Base-by-base conservation (phyloP, 2,888 invertebrate species). In the Drosophila neonasuta region DNA sequence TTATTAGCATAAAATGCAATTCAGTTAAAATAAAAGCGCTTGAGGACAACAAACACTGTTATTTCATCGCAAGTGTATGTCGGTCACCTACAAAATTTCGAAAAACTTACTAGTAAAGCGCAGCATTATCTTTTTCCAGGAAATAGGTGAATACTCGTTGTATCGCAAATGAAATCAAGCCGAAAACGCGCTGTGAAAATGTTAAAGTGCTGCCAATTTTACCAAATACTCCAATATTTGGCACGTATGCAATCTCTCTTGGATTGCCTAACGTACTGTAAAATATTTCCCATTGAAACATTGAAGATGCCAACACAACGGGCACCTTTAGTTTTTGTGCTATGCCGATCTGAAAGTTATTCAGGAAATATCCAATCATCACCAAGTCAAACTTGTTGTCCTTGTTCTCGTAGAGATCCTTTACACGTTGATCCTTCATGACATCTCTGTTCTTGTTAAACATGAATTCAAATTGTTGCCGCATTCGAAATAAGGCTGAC, bases 351-450 rank as follows among this genome's bases (percentile, higher is more conserved):
- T 86, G 79, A 13, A 83, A 88, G 4, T 79, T 80, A 48, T 89
- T 90, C 48, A 89, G 61, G 30, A 90, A 88, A 61, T 77, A 89
- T 0, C 90, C 91, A n/a, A 88, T 8, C 15, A 90, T 76, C 2
- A 89, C 85, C 41, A 91, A 74, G 71, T 90, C 89, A 42, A 83
- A 84, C 34, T 83, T 75, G n/a, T 82, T 88, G 32, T 75, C 80
- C 0, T 77, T 59, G 57, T 88, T 84, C 3, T 88, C 82, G 29
- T 89, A 88, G 0, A 89, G 69, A 6, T 71, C 61, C 6, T 59
- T 79, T 10, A 90, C 85, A 0, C 75, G 75, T 2, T 66, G 55
- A 48, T 89, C 74, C 7, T 66, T 46, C 55, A 56, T 58, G 0
- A 78, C 58, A 8, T 42, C 62, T 0, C 39, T 34, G 1, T 50